Base-by-base conservation (phyloP, 1,140 invertebrate genomes). In the Drosophila grimshawi region DNA sequence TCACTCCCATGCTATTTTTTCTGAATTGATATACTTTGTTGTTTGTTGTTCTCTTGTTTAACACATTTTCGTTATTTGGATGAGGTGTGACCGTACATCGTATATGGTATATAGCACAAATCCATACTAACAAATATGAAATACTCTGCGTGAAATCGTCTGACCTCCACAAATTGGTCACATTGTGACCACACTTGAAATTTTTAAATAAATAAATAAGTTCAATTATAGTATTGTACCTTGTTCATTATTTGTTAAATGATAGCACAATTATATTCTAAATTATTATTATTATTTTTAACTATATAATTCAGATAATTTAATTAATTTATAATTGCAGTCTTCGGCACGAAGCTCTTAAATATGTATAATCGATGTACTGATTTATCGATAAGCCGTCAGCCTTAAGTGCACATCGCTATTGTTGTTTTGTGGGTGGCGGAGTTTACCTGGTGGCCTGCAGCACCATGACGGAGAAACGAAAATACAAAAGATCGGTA, bases 401-500 rank as follows among this genome's bases (percentile, higher is more conserved):
- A 63, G 35, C 57, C 49, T 46, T 63, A 29, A 5, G 46, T 46
- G 27, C 32, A 55, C 30, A 35, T 46, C 43, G 8, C 46, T 59
- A 19, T 43, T 59, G 55, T 66, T 59, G 48, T 45, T 19, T 57
- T 53, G 53, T 59, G 62, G 69, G 48, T 67, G 55, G 63, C 46
- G 48, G 30, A 59, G 10, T 66, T 56, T 56, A 8, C 10, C 27
- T 70, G 51, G 41, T 35, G 51, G 39, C 69, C 53, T 7, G 32
- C 46, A 37, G 4, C 57, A 62, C n/a, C 45, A 86, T 86, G 81
- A 53, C 81, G 35, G 89, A 91, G 43, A 91, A 91, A 43, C 59
- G 72, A 49, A 91, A 91, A 78, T 76, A 78, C 46, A 91, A 91
- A 52, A 78, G 88, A 79, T 89, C 83, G 43, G 89, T 91, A 80